These are phyloP conservation scores for Bradypodion ventrale DNA, from an alignment of 2,797 vertebrate genomes.

Conservation along the genomic window DNA sequence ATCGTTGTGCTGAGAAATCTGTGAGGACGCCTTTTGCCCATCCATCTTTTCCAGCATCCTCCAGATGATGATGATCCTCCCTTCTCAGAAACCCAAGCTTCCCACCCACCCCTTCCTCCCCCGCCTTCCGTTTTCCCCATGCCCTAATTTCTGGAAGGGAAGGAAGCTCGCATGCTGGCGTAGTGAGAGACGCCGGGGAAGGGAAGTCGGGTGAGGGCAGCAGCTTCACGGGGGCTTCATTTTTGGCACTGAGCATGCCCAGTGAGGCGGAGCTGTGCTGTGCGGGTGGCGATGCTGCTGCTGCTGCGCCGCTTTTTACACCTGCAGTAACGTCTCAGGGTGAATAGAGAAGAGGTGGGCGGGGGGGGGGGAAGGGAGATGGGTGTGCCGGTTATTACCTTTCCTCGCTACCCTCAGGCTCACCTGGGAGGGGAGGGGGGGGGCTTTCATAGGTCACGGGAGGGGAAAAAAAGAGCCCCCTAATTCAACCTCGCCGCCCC, in stretches of 20 bases:
- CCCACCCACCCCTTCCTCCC: no score
- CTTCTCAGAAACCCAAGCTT: not conserved
- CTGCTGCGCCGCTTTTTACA: not conserved
- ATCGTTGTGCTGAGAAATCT: not conserved
- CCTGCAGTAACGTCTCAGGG: not conserved
- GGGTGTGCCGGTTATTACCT: not conserved
- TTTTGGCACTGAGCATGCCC: not conserved
- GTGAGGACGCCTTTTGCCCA: no score
- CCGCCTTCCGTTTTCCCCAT: not conserved
- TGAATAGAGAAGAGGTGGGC: not conserved
- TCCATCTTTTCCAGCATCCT: rapidly evolving
- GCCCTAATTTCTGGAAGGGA: not conserved
- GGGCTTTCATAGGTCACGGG: not conserved
- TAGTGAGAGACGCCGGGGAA: rapidly evolving
- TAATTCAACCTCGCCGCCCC: not conserved
- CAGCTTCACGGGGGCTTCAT: not conserved
- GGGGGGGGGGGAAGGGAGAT: not conserved
- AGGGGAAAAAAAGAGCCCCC: not conserved
- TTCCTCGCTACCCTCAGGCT: not conserved
- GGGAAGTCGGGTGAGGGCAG: rapidly evolving
- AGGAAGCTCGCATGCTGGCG: no score
- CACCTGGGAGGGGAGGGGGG: not conserved
- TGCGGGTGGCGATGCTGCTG: not conserved
- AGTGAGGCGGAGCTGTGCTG: not conserved
- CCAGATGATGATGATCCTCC: no score